Base-by-base conservation (phyloP, 2,888 invertebrate species). In the Andricus curvator region DNA sequence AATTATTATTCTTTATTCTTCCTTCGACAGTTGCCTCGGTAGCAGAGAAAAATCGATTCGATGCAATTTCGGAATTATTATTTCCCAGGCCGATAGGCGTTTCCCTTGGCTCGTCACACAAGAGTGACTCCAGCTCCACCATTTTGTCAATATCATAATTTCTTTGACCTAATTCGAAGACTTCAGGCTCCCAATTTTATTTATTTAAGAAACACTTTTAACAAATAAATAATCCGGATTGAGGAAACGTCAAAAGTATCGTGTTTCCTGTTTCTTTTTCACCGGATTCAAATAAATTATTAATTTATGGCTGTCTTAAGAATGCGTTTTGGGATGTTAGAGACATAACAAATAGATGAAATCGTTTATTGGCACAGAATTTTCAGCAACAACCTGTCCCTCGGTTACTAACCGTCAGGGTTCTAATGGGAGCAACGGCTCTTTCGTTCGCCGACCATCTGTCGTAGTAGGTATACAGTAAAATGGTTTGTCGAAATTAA, bases 381-480 rank as follows among this genome's bases (percentile, higher is more conserved):
- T 66, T 78, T 65, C 51, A 51, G 78, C 79, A 81, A 79, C 83
- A 85, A 85, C 85, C 85, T 84, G 84, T 84, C 82, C 74, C 84
- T 78, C 78, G 81, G 56, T 82, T 83, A 77, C 80, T 48, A 83
- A 81, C 83, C 82, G 82, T 83, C 84, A 77, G 67, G 82, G 78
- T 70, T 83, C 80, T 83, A 85, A 85, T 84, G 82, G 90, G 90
- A 89, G 92, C 92, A 93, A 93, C 92, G 92, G 92, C 90, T 92
- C 91, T 90, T 89, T 87, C 87, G 90, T 88, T 86, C 92, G 92
- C 90, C 89, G 85, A 87, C 92, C 92, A 92, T 92, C 92, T 92
- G 92, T 91, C 91, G 91, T 83, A 82, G 80, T 85, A 77, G 84
- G 84, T 84, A 20, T 60, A 48, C 68, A 48, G 86, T 89, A 89